Conservation (phyloP, 2,797 vertebrate genomes). For the Tangara arthus region DNA sequence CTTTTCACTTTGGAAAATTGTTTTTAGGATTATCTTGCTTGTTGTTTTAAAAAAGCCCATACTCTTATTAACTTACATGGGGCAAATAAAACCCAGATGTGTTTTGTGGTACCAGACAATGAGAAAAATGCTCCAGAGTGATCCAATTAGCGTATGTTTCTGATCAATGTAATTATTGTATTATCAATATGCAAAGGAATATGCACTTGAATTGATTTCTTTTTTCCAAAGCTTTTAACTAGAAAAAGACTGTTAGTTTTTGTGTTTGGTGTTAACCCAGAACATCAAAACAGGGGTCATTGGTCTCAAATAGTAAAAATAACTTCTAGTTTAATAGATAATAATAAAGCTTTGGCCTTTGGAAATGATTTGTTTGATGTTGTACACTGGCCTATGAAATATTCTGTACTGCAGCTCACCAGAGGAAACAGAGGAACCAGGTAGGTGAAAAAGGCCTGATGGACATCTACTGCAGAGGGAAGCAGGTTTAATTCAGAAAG, state of each 20-base stretch:
- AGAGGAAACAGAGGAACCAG: neutral
- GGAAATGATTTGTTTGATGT: neutral
- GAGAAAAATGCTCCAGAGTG: conserved; percentile 64
- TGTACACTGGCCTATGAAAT: neutral
- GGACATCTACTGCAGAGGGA: neutral
- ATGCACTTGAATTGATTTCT: conserved; percentile 7
- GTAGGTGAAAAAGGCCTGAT: neutral
- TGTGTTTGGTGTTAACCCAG: neutral
- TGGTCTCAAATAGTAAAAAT: neutral
- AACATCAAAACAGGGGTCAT: neutral
- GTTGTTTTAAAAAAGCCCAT: conserved; percentile 49
- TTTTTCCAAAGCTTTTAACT: conserved; percentile 45
- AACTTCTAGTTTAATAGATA: neutral
- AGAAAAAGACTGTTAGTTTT: conserved; percentile 10
- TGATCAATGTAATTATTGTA: conserved; percentile 67
- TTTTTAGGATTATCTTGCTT: conserved; percentile 65
- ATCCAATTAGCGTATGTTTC: conserved; percentile 72
- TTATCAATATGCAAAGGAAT: conserved; percentile 63
- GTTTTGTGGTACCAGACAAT: conserved; percentile 49
- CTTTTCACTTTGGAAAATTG: conserved; percentile 57
- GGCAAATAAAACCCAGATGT: conserved; percentile 76
- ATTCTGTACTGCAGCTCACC: neutral
- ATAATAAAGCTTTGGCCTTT: neutral
- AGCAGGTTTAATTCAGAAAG: neutral
- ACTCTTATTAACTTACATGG: conserved; percentile 67